A percentile compares a stretch with the other conserved stretches of the same genome.
Evolutionary conservation across 2,113 vertebrate genomes (phyloP).

Genomic region (Coptodon bakossiorum): DNA sequence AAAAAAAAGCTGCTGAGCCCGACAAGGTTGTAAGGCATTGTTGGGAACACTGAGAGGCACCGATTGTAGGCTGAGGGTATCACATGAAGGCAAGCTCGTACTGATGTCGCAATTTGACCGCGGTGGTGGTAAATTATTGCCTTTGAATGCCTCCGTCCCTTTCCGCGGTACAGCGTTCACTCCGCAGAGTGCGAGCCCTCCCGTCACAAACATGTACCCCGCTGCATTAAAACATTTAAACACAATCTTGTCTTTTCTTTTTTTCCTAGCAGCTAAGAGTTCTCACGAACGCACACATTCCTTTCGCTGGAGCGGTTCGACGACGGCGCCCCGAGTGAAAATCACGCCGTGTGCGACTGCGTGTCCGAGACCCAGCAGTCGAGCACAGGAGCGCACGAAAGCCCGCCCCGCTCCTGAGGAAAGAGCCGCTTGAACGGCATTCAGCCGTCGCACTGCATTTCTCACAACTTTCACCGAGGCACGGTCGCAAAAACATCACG

Average conservation of each 20-base stretch:
- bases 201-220: background rate
- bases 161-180: conserved; percentile 13
- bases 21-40: background rate
- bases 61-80: conserved; percentile 7
- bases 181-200: background rate
- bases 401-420: conserved; percentile 58
- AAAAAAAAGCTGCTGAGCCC: background rate
- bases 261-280: conserved; percentile 1
- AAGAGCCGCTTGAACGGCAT: conserved; percentile 38
- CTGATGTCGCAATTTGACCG: conserved; percentile 62
- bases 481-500: background rate
- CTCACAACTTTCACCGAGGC: conserved; percentile 55
- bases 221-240: background rate
- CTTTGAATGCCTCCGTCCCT: conserved; percentile 20
- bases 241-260: background rate
- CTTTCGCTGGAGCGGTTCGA: background rate
- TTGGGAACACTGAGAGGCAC: background rate
- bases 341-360: conserved; percentile 51
- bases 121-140: conserved; percentile 45
- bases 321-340: conserved; percentile 28
- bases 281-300: background rate
- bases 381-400: conserved; percentile 61
- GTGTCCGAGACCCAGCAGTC: conserved; percentile 49
- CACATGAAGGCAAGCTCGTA: conserved; percentile 41
- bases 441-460: conserved; percentile 31